phyloP scores from a whole-genome alignment of 2,888 invertebrate species.

The Leptopilina drosophilae region DNA sequence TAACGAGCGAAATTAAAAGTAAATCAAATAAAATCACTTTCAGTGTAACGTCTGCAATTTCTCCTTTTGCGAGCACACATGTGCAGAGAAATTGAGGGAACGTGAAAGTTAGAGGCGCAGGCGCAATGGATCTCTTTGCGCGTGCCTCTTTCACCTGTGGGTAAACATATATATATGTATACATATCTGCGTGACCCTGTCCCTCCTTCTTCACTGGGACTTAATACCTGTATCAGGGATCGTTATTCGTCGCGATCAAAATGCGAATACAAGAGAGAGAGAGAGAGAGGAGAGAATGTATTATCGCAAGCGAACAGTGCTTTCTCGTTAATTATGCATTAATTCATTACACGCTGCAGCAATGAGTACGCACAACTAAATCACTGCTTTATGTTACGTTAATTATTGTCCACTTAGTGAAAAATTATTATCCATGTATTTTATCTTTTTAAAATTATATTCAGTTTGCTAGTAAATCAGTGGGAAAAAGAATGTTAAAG shows the following conservation, averaged over 20 bases:
- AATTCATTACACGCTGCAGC: too few species aligned
- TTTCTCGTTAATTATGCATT: too few species aligned
- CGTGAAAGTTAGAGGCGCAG: constrained; percentile 58
- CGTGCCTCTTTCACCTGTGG: constrained; percentile 55
- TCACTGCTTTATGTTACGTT: too few species aligned
- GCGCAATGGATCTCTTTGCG: constrained; percentile 56
- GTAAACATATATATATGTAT: too few species aligned
- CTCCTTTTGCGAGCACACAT: constrained; percentile 42
- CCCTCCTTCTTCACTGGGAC: constrained; percentile 45
- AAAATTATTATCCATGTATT: too few species aligned
- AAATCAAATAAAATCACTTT: constrained; percentile 32
- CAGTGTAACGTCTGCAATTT: constrained; percentile 47
- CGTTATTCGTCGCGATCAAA: constrained; percentile 30
- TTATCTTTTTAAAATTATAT: too few species aligned
- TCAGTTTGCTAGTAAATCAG: too few species aligned
- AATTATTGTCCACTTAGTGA: too few species aligned
- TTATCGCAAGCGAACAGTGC: neutral
- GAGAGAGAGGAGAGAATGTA: neutral
- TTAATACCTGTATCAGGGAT: constrained; percentile 50
- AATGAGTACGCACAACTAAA: too few species aligned
- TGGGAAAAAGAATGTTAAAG: too few species aligned
- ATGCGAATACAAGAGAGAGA: neutral
- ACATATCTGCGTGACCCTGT: constrained; percentile 57
- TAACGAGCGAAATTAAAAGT: constrained; percentile 9
- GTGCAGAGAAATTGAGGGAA: constrained; percentile 46